Percentiles rank a stretch among this genome's conserved stretches.
phyloP scores from a whole-genome alignment of 2,797 vertebrate genomes.

The Rhynchotus rufescens region DNA sequence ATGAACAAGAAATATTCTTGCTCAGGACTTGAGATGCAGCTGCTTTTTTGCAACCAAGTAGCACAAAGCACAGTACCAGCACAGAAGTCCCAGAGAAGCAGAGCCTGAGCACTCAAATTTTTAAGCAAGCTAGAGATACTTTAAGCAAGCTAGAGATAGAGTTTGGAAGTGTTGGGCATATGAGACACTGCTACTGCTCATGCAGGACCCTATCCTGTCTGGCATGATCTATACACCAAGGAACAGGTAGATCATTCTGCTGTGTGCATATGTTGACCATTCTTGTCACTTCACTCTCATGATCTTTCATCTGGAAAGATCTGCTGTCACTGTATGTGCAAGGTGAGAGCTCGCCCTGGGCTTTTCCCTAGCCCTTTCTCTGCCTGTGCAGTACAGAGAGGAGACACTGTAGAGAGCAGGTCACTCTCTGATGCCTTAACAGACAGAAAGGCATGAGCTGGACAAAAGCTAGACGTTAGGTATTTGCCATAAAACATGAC shows the following conservation, averaged over 20 bases:
- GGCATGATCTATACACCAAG: background rate
- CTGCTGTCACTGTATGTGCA: background rate
- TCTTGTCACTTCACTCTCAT: background rate
- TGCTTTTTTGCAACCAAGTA: background rate
- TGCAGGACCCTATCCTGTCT: background rate
- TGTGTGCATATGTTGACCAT: constrained; percentile 29
- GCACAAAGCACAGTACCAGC: background rate
- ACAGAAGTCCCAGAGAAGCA: background rate
- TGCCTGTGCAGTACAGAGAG: background rate
- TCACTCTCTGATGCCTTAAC: background rate
- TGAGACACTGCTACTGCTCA: background rate
- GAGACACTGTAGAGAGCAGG: background rate
- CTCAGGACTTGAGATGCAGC: background rate
- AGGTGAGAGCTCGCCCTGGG: background rate
- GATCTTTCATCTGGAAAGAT: constrained; percentile 22
- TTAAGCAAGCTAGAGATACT: background rate
- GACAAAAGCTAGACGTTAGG: background rate
- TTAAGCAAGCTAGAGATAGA: background rate
- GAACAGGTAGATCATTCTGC: constrained; percentile 11
- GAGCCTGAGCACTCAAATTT: background rate
- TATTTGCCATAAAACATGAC: background rate
- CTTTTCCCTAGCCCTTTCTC: background rate
- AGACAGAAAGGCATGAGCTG: background rate
- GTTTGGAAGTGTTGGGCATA: background rate
- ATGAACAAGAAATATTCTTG: background rate